Conservation (phyloP, 2,888 invertebrate genomes). For the Blomia tropicalis region DNA sequence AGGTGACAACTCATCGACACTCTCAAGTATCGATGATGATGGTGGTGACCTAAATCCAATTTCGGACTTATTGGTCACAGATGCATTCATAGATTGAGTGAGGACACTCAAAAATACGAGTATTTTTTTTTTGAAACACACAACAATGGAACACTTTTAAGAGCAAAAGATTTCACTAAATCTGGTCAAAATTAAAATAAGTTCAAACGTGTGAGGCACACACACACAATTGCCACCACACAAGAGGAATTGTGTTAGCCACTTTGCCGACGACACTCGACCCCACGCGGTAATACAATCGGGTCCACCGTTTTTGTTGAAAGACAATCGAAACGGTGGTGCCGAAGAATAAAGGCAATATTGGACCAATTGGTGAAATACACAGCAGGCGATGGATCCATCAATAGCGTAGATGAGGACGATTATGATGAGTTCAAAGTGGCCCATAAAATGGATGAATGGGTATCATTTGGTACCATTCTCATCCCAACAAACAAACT, state of each 20-base stretch:
- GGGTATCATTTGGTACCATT: neutral
- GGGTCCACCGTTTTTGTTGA: too few relatives aligned
- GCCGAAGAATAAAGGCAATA: neutral
- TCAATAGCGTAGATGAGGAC: too few relatives aligned
- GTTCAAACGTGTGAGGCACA: neutral
- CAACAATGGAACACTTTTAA: neutral
- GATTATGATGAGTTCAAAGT: too few relatives aligned
- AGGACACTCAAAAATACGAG: neutral
- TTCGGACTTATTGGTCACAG: neutral
- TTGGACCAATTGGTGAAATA: neutral
- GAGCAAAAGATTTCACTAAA: slow-evolving; percentile 8
- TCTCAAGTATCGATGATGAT: neutral
- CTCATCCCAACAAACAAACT: too few relatives aligned
- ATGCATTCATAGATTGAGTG: neutral
- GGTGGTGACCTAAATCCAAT: slow-evolving; percentile 1
- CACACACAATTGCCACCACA: neutral
- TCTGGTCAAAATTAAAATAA: neutral
- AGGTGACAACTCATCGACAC: neutral
- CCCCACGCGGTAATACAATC: slow-evolving; percentile 10
- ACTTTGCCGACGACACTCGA: too few relatives aligned
- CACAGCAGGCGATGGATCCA: neutral
- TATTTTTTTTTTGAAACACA: neutral
- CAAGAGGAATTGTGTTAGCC: neutral
- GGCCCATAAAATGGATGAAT: too few relatives aligned
- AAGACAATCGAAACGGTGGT: slow-evolving; percentile 1